A percentile compares a stretch with the other conserved stretches of the same genome.
These are phyloP conservation scores for Toxonevra muliebris DNA, from an alignment of 2,888 invertebrate genomes.

Conservation along the genomic window DNA sequence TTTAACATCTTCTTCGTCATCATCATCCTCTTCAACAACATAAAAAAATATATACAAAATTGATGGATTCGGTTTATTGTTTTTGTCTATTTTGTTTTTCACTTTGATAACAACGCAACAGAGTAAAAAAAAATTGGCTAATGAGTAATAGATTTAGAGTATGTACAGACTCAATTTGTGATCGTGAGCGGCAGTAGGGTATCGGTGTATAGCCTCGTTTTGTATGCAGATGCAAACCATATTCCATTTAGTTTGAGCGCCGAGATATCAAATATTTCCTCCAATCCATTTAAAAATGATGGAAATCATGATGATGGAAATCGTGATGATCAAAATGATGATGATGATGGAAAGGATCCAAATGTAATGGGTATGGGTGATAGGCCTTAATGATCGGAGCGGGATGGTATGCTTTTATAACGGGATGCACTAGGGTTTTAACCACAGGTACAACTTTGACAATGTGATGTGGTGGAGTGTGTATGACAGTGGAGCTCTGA, in stretches of 20 bases:
- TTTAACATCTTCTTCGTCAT: constrained; percentile 34
- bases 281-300: too few relatives aligned
- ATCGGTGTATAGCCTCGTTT: too few relatives aligned
- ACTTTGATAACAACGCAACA: too few relatives aligned
- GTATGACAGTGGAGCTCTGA: constrained; percentile 61
- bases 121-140: not conserved
- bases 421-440: constrained; percentile 58
- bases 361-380: constrained; percentile 48
- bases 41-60: not conserved
- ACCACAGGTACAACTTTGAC: constrained; percentile 60
- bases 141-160: not conserved
- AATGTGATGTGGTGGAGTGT: constrained; percentile 58
- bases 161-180: not conserved
- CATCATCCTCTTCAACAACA: not conserved
- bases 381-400: constrained; percentile 59
- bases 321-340: constrained; percentile 48
- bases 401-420: constrained; percentile 58
- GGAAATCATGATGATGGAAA: constrained; percentile 49
- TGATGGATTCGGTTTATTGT: too few relatives aligned
- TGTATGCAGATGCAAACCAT: not conserved
- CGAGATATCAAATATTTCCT: too few relatives aligned
- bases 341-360: constrained; percentile 55
- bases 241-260: too few relatives aligned
- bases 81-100: too few relatives aligned
- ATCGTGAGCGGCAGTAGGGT: too few relatives aligned